phyloP scores from a whole-genome alignment of 1,140 invertebrate genomes.

The Drosophila guanche region DNA sequence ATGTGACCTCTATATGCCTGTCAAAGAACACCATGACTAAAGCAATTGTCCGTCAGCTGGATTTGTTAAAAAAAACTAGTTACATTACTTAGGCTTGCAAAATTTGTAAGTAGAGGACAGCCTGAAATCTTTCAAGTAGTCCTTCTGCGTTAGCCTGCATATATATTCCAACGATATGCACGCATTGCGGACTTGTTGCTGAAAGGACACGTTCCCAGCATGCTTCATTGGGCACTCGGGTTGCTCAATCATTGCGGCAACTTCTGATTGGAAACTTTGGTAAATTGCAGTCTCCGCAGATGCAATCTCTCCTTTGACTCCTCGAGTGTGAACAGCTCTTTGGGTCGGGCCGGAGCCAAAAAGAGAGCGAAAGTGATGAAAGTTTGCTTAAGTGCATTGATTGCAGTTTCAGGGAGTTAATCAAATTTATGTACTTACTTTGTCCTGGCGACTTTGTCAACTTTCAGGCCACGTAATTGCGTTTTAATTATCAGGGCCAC shows the following conservation, averaged over 20 bases:
- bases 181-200: constrained; percentile 63
- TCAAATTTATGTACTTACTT: constrained; percentile 48
- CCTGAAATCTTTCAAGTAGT: not conserved
- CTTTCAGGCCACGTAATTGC: constrained; percentile 67
- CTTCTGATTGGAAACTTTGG: constrained; percentile 50
- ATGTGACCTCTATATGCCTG: not conserved
- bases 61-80: not conserved
- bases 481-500: constrained; percentile 58
- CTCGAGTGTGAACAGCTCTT: constrained; percentile 29
- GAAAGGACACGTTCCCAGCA: constrained; percentile 18
- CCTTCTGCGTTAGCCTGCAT: constrained; percentile 7
- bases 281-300: constrained; percentile 30
- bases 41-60: too few relatives aligned
- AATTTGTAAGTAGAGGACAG: too few relatives aligned
- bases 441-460: constrained; percentile 55
- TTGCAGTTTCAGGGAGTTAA: constrained; percentile 46
- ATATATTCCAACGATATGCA: constrained; percentile 16
- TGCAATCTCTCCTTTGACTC: constrained; percentile 43
- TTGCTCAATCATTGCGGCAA: constrained; percentile 46
- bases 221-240: constrained; percentile 50
- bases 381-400: constrained; percentile 33
- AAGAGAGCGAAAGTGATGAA: not conserved
- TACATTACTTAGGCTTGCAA: not conserved
- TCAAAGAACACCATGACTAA: not conserved
- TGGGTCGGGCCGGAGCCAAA: not conserved